phyloP scores from a whole-genome alignment of 2,113 vertebrate species.

The Pachyramphus minor region DNA sequence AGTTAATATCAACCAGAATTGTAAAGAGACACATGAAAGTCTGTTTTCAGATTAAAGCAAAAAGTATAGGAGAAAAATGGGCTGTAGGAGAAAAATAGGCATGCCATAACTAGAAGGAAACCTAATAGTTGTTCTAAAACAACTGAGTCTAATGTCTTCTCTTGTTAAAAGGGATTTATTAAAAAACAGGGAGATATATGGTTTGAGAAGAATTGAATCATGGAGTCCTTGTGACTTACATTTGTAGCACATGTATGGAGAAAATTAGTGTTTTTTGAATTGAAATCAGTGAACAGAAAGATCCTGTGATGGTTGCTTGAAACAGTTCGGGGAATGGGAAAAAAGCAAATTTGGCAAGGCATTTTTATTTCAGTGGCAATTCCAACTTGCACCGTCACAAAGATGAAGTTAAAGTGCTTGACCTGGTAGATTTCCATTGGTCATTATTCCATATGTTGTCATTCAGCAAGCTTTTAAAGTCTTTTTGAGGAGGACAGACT shows the following conservation, averaged over 20 bases:
- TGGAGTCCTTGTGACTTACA: not conserved
- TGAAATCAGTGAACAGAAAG: not conserved
- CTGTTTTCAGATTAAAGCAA: not conserved
- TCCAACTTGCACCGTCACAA: not conserved
- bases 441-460: not conserved
- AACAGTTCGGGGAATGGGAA: not conserved
- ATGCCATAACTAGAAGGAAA: not conserved
- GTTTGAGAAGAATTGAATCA: not conserved
- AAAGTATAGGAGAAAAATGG: not conserved
- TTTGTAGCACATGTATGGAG: not conserved
- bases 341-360: not conserved
- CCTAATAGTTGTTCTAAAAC: not conserved
- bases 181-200: not conserved
- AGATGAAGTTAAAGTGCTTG: not conserved
- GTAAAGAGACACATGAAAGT: not conserved
- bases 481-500: not conserved
- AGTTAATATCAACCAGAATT: not conserved
- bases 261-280: not conserved
- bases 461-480: not conserved
- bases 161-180: not conserved
- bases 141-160: not conserved
- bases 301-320: not conserved
- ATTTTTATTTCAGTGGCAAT: not conserved
- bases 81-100: not conserved
- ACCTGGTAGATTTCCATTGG: not conserved